Conservation (phyloP, 2,888 invertebrate species). For the Dasypogon diadema region DNA sequence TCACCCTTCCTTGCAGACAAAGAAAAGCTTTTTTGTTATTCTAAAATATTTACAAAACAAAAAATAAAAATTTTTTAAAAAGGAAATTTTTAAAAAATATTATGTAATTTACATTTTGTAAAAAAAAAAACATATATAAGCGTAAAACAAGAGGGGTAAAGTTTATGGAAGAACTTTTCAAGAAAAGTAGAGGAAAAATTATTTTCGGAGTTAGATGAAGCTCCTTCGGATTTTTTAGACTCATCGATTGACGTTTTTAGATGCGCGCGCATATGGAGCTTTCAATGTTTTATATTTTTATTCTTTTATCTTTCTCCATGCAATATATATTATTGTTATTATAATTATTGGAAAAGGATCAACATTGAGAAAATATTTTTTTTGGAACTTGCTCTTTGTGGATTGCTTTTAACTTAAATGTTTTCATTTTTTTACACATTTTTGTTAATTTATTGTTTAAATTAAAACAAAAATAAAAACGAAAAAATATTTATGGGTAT, state of each 20-base stretch:
- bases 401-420: constrained; percentile 52
- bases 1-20: neutral
- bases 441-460: constrained; percentile 36
- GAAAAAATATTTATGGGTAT: constrained; percentile 41
- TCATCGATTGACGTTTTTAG: constrained; percentile 36
- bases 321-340: constrained; percentile 25
- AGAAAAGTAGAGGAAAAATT: neutral
- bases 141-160: constrained; percentile 49
- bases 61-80: neutral
- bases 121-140: constrained; percentile 20
- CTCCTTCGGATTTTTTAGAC: constrained; percentile 29
- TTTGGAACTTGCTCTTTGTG: constrained; percentile 52
- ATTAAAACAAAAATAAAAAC: no score
- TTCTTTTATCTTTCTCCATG: constrained; percentile 43
- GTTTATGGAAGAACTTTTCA: constrained; percentile 25
- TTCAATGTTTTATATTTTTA: constrained; percentile 51
- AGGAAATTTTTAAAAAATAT: neutral
- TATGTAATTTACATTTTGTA: constrained; percentile 31
- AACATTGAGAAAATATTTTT: constrained; percentile 41
- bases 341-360: constrained; percentile 28
- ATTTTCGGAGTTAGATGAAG: neutral
- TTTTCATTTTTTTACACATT: constrained; percentile 38
- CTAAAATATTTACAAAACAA: constrained; percentile 1
- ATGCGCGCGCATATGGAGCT: constrained; percentile 49
- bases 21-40: constrained; percentile 41